Evolutionary conservation across 2,797 vertebrate species (phyloP), one percentile per base, ranked within the genome.

Genomic region (Sardinella longiceps): DNA sequence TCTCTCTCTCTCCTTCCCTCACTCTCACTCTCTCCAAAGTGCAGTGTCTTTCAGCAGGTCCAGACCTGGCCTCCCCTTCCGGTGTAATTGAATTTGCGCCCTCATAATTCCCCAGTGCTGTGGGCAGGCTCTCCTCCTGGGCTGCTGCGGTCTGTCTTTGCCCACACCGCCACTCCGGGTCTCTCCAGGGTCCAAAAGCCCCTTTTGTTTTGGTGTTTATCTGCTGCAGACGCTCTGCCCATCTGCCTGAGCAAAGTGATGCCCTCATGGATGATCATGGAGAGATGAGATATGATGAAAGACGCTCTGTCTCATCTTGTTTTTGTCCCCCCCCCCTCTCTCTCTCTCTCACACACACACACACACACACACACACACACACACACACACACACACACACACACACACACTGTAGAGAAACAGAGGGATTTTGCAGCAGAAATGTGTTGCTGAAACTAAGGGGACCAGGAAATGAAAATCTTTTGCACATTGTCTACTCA

Each of bases 71-170:
- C 91, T 90, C 94, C 91, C 92, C 93, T 94, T 95, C 95, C 94
- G 93, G 93, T 94, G 92, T 95, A 95, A 96, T 95, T 95, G 92
- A 94, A 95, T 96, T 96, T 95, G 91, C 92, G 91, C 94, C 94
- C 93, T 92, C 92, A 92, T 95, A 94, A 95, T 94, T 95, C 94
- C 93, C 90, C 91, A 86, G 92, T 93, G 90, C 93, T 95, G 93
- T 92, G 91, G 92, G 93, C 92, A 90, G 91, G 90, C 82, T 91
- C 91, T 94, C 93, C 92, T 93, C 81, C 88, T 91, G 92, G 94
- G 51, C 51, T 89, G 89, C 20, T 18, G 84, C 87, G 90, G 66
- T 87, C 39, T 82, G 89, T 89, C 89, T 92, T 91, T 85, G 83
- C 84, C 85, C 85, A 82, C 83, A 81, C 25, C 33, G 2, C 25